Base-by-base conservation (phyloP, 2,113 vertebrate genomes). In the Melanocharis versteri region DNA sequence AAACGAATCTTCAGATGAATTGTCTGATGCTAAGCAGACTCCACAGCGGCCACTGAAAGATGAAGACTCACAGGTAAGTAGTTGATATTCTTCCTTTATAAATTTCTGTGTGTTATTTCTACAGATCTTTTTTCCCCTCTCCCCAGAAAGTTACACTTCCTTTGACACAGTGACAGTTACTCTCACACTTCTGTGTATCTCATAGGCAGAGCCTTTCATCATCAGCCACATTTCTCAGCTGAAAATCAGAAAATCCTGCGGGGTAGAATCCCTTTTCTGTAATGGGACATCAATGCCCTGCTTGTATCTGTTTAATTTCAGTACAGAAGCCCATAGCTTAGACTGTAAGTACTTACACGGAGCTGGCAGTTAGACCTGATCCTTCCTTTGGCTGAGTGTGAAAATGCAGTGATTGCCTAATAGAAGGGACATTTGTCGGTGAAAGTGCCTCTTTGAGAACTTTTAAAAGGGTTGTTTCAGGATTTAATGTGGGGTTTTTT, bases 1-100 rank as follows among this genome's bases (percentile, higher is more conserved):
- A 98, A 99, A 98, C 0, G 99, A 99, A 56, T 99, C 99, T 90
- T 99, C 99, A 64, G 99, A 99, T 96, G 99, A 99, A 35, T 96
- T 98, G 78, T 99, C 99, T 9, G 99, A 99, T 71, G 98, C 98
- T 10, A 99, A 99, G 66, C 98, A 98, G 62, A 98, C 98, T 50
- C 90, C 98, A 18, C 98, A 98, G 90, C 98, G 97, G 58, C 62
- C 97, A 17, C 81, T 98, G 39, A 99, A 99, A 97, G 98, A 99
- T 60, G 98, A 98, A 40, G 98, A 99, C 69, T 98, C 98, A 33
- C 98, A 98, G 93, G 99, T 99, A 94, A 98, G 98, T 72, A 79
- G 60, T 81, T 31, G 39, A 7, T 39, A 4, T 50, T 86, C 80
- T 86, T 65, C 23, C 10, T 11, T 44, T 57, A 8, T 23, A 53